A percentile compares a stretch with the other conserved stretches of the same genome.
Conservation (phyloP, 2,113 vertebrate species). For the Colaptes auratus region DNA sequence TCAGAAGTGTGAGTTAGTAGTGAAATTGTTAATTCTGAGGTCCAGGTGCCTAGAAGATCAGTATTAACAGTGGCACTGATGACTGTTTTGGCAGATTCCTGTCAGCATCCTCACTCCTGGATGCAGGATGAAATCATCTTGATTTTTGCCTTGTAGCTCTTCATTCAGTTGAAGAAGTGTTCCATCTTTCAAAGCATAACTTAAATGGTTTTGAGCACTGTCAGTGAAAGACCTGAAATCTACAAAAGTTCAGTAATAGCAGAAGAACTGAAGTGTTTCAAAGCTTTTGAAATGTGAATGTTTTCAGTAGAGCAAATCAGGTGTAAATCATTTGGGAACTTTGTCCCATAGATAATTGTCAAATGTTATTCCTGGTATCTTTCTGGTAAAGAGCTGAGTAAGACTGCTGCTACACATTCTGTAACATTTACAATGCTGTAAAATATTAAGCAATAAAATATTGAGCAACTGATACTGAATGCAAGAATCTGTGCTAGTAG, state of each 20-base stretch:
- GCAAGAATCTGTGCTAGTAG: not conserved
- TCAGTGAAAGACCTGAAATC: not conserved
- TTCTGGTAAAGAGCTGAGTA: not conserved
- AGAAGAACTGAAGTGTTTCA: not conserved
- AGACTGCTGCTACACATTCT: not conserved
- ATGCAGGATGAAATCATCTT: not conserved
- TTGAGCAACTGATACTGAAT: not conserved
- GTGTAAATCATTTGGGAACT: not conserved
- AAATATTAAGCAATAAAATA: not conserved
- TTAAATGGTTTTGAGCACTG: not conserved
- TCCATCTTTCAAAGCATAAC: not conserved
- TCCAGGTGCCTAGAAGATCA: not conserved
- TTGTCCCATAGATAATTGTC: not conserved
- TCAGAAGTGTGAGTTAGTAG: not conserved
- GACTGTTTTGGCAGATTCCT: not conserved
- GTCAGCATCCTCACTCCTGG: not conserved
- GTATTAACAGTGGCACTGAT: not conserved
- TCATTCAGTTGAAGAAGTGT: not conserved
- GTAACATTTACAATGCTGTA: not conserved
- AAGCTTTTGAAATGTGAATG: not conserved
- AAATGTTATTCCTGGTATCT: not conserved
- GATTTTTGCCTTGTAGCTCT: not conserved
- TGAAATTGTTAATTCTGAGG: not conserved
- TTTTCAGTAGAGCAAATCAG: accelerated
- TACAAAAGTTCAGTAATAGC: not conserved